Percentiles rank a stretch among this genome's conserved stretches.
These are phyloP conservation scores for Diplodus sargus DNA, from an alignment of 2,797 vertebrate genomes.

Conservation along the genomic window DNA sequence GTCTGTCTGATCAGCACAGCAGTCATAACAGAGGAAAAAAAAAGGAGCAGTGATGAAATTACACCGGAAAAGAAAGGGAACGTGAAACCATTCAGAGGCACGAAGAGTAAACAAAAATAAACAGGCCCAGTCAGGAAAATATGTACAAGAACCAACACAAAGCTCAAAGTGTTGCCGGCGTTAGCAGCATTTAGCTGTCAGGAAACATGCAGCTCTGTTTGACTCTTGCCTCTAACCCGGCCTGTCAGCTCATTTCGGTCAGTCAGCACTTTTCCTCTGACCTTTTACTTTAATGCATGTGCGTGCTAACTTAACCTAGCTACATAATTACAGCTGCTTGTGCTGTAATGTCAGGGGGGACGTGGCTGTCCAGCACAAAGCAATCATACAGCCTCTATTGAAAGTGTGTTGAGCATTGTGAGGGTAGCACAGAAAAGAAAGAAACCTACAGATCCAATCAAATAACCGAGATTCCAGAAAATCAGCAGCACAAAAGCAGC, in stretches of 20 bases:
- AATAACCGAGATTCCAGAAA: background rate
- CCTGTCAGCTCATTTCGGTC: slow-evolving; percentile 34
- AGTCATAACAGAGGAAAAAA: background rate
- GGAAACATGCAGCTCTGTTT: slow-evolving; percentile 16
- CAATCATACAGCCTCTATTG: background rate
- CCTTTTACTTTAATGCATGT: slow-evolving; percentile 34
- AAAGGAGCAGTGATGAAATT: background rate
- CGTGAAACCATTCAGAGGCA: background rate
- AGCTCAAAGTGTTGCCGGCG: background rate
- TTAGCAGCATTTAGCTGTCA: slow-evolving; percentile 23
- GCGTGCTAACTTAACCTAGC: slow-evolving; percentile 16
- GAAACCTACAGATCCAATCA: background rate
- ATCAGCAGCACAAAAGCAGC: background rate
- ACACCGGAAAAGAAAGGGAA: background rate
- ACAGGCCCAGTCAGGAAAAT: background rate
- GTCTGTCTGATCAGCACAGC: slow-evolving; percentile 6
- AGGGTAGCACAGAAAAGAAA: background rate
- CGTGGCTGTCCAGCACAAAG: slow-evolving; percentile 12
- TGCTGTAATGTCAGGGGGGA: slow-evolving; percentile 16
- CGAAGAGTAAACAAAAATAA: slow-evolving; percentile 1
- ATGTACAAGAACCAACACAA: background rate
- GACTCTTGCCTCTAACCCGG: slow-evolving; percentile 27
- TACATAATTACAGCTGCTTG: slow-evolving; percentile 46
- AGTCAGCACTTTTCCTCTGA: slow-evolving; percentile 43
- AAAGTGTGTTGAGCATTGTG: background rate